phyloP scores from a whole-genome alignment of 2,797 vertebrate genomes.

The Botia almorhae region DNA sequence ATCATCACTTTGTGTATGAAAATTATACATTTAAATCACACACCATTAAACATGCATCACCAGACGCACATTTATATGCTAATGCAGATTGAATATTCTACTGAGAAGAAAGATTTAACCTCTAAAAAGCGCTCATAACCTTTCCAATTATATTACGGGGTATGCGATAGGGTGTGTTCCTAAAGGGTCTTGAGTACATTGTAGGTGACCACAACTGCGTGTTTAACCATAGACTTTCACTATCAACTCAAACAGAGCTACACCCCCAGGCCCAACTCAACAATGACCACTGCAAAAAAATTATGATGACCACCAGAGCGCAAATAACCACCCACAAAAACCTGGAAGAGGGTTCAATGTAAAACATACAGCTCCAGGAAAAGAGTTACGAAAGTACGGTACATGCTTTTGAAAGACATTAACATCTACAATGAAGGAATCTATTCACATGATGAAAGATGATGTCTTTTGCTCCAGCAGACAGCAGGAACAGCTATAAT shows the following conservation, averaged over 20 bases:
- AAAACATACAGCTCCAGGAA: background rate
- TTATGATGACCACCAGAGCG: slow-evolving; percentile 7
- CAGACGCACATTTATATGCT: slow-evolving; percentile 80
- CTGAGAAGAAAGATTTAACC: slow-evolving; percentile 75
- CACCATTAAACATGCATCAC: slow-evolving; percentile 76
- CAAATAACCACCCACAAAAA: background rate
- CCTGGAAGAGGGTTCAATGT: background rate
- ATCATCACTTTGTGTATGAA: slow-evolving; percentile 75
- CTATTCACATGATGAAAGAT: background rate
- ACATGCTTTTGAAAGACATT: background rate
- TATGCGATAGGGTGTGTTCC: slow-evolving; percentile 58
- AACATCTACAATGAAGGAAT: background rate
- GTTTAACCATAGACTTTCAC: background rate
- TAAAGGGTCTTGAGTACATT: slow-evolving; percentile 60
- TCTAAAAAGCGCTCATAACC: slow-evolving; percentile 70
- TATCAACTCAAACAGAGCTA: slow-evolving; percentile 13
- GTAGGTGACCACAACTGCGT: background rate
- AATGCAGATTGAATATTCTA: slow-evolving; percentile 73
- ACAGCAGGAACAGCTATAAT: background rate
- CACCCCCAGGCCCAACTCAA: background rate
- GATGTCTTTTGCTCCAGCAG: background rate
- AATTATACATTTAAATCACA: slow-evolving; percentile 79
- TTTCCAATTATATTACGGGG: slow-evolving; percentile 60
- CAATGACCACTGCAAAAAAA: background rate
- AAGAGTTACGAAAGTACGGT: background rate